A percentile compares a stretch with the other conserved stretches of the same genome.
These are phyloP conservation scores for Chirona hameri DNA, from an alignment of 2,888 invertebrate species.

Conservation along the genomic window DNA sequence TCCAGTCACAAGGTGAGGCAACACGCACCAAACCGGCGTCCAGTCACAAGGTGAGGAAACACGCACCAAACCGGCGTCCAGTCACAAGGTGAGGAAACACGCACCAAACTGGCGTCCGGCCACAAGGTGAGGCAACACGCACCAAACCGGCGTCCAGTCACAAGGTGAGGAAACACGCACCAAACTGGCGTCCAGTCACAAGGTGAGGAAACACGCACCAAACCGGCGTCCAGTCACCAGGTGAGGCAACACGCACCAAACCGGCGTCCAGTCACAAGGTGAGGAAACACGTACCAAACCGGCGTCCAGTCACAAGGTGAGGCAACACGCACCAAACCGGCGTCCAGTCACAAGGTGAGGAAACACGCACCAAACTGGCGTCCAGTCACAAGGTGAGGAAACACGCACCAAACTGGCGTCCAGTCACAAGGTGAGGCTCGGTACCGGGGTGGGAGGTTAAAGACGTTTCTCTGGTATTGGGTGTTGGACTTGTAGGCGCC, in stretches of 20 bases:
- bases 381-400: neutral
- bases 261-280: neutral
- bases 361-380: neutral
- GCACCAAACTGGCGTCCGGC: neutral
- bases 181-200: neutral
- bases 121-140: constrained; percentile 6
- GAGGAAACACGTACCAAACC: constrained; percentile 5
- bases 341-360: neutral
- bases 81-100: neutral
- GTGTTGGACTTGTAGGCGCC: too few relatives aligned
- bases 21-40: neutral
- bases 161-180: constrained; percentile 13
- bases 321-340: neutral
- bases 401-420: neutral
- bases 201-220: constrained; percentile 12
- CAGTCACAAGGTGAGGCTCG: neutral
- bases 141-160: neutral
- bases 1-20: neutral
- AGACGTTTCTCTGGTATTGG: too few relatives aligned
- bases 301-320: neutral
- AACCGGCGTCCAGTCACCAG: neutral
- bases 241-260: constrained; percentile 13
- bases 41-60: neutral
- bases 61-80: neutral
- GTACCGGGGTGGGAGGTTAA: too few relatives aligned